Evolutionary conservation across 2,113 vertebrate species (phyloP), one percentile per base, ranked within the genome.

Genomic region (Austrofundulus limnaeus): DNA sequence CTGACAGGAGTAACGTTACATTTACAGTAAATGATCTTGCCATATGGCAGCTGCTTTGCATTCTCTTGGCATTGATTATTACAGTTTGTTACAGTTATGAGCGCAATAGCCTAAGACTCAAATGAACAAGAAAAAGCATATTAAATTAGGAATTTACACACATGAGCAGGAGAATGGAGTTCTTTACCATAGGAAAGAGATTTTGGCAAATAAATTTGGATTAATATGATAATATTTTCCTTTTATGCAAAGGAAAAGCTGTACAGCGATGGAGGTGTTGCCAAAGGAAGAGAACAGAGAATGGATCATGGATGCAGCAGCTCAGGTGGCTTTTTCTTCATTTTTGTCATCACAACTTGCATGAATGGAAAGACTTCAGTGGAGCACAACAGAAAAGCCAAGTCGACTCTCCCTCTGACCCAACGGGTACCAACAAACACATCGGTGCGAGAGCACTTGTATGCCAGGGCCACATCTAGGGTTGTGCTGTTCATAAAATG

Each of bases 111-210:
- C 43, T 48, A 85, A 80, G 78, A 83, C 78, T 85, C 77, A 66
- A 78, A 85, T 60, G 17, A 24, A 10, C 77, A 82, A 63, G 82
- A 82, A 75, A 48, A 76, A 79, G 83, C 70, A 28, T 87, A 86
- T 85, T 85, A 90, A 92, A 90, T 88, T 88, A 91, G 87, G 89
- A 81, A 88, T 90, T 83, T 89, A 87, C 85, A 88, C 84, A 85
- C 62, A 80, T 83, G 80, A 60, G 72, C 68, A 66, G 75, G 72
- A 77, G 74, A 83, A 68, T 88, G 82, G 85, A 85, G 70, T 78
- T 89, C 86, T 90, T 90, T 88, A 89, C 87, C 86, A 89, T 88
- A 87, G 88, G 84, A 90, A 90, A 89, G 88, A 91, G 80, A 89
- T 87, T 84, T 89, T 87, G 84, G 80, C 81, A 89, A 88, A 87